A percentile compares a stretch with the other conserved stretches of the same genome.
phyloP scores from a whole-genome alignment of 2,113 vertebrate species.

The Otolemur garnettii region DNA sequence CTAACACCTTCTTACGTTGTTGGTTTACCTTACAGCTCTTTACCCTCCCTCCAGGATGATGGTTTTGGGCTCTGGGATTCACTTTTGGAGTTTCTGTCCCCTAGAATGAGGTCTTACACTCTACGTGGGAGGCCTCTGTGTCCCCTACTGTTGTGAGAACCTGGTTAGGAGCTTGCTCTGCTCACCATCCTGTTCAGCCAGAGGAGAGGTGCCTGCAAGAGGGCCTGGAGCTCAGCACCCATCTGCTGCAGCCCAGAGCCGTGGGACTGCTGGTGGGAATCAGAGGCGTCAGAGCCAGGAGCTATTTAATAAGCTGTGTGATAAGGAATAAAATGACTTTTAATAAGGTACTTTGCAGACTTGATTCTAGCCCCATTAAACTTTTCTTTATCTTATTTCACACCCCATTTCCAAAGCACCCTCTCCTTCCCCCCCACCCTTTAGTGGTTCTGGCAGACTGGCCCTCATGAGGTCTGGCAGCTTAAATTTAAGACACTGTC shows the following conservation, averaged over 20 bases:
- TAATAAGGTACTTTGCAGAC: conserved; percentile 81
- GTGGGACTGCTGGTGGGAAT: conserved; percentile 34
- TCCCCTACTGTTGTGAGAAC: background rate
- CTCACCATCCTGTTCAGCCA: background rate
- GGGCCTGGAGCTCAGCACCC: conserved; percentile 10
- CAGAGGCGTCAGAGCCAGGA: conserved; percentile 53
- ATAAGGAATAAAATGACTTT: conserved; percentile 82
- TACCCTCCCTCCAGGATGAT: background rate
- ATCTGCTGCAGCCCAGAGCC: background rate
- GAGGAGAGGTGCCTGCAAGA: background rate
- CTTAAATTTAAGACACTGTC: conserved; percentile 82
- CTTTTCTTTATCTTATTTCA: conserved; percentile 89
- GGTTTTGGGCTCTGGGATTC: background rate
- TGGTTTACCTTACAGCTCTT: background rate
- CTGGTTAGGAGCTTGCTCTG: background rate
- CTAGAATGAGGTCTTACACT: background rate
- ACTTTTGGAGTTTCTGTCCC: background rate
- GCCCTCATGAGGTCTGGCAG: conserved; percentile 83
- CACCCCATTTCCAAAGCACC: conserved; percentile 85
- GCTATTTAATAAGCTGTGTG: conserved; percentile 79
- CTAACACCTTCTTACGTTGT: background rate
- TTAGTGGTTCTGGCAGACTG: conserved; percentile 82
- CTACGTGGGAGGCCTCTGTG: rapidly evolving
- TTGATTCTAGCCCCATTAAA: conserved; percentile 87
- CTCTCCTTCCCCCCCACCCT: conserved; percentile 60